These are phyloP conservation scores for Marasmarcha lunaedactyla DNA, from an alignment of 2,888 invertebrate species.

Conservation along the genomic window DNA sequence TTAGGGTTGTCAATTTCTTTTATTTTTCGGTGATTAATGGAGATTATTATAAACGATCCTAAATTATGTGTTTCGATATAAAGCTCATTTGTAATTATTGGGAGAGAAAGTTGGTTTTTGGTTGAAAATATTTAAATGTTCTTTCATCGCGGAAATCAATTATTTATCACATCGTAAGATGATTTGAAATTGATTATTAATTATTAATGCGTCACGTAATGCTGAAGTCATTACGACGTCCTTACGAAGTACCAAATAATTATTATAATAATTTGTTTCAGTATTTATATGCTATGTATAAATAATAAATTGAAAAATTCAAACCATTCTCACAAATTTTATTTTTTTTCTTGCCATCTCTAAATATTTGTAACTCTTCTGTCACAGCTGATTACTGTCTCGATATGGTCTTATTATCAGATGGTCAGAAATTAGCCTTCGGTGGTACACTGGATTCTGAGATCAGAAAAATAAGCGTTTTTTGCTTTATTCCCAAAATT, in stretches of 20 bases:
- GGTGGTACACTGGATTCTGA: conserved; percentile 14
- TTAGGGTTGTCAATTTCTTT: conserved; percentile 34
- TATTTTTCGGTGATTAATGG: conserved; percentile 25
- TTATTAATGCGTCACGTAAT: no score
- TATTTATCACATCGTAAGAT: conserved; percentile 8
- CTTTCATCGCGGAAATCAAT: no score
- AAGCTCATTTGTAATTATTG: neutral
- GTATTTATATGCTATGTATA: no score
- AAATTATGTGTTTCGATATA: conserved; percentile 2
- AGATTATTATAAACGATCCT: conserved; percentile 4
- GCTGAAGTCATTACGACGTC: no score
- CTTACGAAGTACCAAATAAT: no score
- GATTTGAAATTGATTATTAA: no score
- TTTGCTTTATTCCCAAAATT: conserved; percentile 4
- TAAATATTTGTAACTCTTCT: conserved; percentile 24
- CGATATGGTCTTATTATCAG: conserved; percentile 46
- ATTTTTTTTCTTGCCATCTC: no score
- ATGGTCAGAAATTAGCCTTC: conserved; percentile 46
- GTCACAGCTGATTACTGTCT: conserved; percentile 30
- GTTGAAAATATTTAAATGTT: neutral
- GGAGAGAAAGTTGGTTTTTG: conserved; percentile 1
- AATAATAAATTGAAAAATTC: no score
- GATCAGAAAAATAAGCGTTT: conserved; percentile 8
- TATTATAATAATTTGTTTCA: no score
- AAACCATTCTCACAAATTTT: no score